phyloP scores from a whole-genome alignment of 2,113 vertebrate species.

The Phrynosoma blainvillii region DNA sequence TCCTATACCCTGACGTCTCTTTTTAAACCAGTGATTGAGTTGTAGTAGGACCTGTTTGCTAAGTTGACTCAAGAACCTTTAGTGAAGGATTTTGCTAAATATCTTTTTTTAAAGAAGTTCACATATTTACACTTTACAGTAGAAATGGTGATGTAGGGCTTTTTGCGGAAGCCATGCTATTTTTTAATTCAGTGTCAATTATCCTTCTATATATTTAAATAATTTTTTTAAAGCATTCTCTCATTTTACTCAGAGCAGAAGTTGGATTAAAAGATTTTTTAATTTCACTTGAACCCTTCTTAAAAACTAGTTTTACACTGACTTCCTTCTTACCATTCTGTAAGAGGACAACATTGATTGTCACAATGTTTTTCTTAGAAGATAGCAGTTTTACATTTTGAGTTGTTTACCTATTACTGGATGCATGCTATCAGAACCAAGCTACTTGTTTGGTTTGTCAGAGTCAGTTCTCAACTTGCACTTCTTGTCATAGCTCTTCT shows the following conservation, averaged over 20 bases:
- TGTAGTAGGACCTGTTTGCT: not conserved
- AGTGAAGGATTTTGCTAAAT: not conserved
- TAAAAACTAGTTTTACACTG: not conserved
- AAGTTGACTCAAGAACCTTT: not conserved
- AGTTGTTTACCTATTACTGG: not conserved
- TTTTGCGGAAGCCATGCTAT: not conserved
- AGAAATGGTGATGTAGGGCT: not conserved
- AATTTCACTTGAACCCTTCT: not conserved
- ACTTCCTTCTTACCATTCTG: not conserved
- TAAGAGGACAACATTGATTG: not conserved
- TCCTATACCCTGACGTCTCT: not conserved
- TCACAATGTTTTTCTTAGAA: not conserved
- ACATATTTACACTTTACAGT: not conserved
- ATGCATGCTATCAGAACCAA: not conserved
- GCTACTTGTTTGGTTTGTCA: too few species aligned
- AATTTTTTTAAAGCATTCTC: not conserved
- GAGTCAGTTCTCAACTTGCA: not conserved
- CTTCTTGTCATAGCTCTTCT: not conserved
- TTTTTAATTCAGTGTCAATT: not conserved
- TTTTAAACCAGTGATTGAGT: slow-evolving; percentile 4
- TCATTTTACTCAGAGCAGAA: not conserved
- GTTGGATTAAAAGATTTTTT: not conserved
- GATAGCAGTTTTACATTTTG: not conserved
- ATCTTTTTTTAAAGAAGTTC: not conserved
- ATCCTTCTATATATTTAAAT: not conserved